A percentile compares a stretch with the other conserved stretches of the same genome.
phyloP scores from a whole-genome alignment of 2,888 invertebrate genomes.

The Nysson spinosus region DNA sequence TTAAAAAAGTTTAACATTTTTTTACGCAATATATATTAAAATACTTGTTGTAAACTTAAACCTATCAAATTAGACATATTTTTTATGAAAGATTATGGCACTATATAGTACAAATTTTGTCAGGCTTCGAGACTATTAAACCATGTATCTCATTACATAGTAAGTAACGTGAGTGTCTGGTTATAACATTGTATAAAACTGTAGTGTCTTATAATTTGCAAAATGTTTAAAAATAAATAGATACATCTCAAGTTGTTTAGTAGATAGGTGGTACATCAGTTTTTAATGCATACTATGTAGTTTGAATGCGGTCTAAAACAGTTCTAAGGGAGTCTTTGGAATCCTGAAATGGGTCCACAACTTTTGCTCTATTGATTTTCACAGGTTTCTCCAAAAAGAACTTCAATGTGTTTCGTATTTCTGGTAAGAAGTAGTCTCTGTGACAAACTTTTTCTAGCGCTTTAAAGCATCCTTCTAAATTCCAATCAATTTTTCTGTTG shows the following conservation, averaged over 20 bases:
- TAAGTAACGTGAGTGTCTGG: conserved; percentile 2
- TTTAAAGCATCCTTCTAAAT: conserved; percentile 81
- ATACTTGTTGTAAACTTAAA: conserved; percentile 19
- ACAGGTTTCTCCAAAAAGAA: conserved; percentile 79
- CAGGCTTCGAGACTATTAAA: conserved; percentile 8
- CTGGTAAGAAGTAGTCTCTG: conserved; percentile 79
- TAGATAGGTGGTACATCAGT: conserved; percentile 14
- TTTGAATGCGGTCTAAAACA: conserved; percentile 61
- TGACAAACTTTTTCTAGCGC: conserved; percentile 79
- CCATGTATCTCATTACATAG: conserved; percentile 12
- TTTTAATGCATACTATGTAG: conserved; percentile 55
- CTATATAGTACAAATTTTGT: too few species aligned
- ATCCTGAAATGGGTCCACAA: conserved; percentile 68
- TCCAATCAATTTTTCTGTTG: conserved; percentile 81
- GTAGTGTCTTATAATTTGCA: conserved; percentile 21
- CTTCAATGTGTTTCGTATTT: conserved; percentile 78
- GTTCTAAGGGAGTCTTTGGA: conserved; percentile 69
- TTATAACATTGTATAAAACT: conserved; percentile 28
- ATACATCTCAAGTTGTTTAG: conserved; percentile 25
- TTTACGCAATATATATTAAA: too few species aligned
- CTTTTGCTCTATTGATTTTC: conserved; percentile 59
- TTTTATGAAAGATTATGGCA: conserved; percentile 1
- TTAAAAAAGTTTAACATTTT: too few species aligned
- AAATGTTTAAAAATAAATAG: conserved; percentile 49
- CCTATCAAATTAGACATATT: conserved; percentile 1